Percentiles rank a stretch among this genome's conserved stretches.
Evolutionary conservation across 2,888 invertebrate genomes (phyloP).

Genomic region (Andrena haemorrhoa): DNA sequence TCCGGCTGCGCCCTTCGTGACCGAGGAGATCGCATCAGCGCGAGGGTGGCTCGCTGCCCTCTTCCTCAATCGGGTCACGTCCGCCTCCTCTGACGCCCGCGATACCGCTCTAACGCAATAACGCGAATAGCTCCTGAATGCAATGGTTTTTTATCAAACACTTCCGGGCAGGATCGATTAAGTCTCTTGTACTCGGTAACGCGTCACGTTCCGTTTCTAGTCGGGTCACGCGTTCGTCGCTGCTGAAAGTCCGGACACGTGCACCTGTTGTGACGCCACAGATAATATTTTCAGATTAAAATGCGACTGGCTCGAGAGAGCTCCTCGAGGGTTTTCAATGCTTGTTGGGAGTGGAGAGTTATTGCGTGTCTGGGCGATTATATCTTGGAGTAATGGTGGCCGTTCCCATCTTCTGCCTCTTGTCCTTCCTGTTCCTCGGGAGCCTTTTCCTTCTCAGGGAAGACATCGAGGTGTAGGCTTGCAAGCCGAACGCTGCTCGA

Average conservation of each 20-base stretch:
- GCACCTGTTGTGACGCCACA: neutral
- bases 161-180: constrained; percentile 22
- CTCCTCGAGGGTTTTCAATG: neutral
- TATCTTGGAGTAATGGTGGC: neutral
- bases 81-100: constrained; percentile 22
- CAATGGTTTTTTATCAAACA: constrained; percentile 40
- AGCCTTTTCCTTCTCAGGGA: neutral
- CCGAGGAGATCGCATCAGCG: constrained; percentile 47
- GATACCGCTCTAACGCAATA: constrained; percentile 44
- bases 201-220: constrained; percentile 2
- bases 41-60: constrained; percentile 45
- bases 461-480: neutral
- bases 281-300: constrained; percentile 41
- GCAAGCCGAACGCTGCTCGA: neutral
- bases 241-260: neutral
- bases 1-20: constrained; percentile 62
- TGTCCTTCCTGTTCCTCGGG: neutral
- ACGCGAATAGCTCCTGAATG: constrained; percentile 34
- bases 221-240: neutral
- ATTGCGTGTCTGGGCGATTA: constrained; percentile 5
- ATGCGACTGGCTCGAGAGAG: neutral
- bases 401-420: neutral
- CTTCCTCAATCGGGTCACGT: constrained; percentile 61
- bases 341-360: neutral
- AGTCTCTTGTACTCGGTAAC: neutral